Evolutionary conservation across 2,113 vertebrate genomes (phyloP).

Genomic region (Dicerorhinus sumatrensis): DNA sequence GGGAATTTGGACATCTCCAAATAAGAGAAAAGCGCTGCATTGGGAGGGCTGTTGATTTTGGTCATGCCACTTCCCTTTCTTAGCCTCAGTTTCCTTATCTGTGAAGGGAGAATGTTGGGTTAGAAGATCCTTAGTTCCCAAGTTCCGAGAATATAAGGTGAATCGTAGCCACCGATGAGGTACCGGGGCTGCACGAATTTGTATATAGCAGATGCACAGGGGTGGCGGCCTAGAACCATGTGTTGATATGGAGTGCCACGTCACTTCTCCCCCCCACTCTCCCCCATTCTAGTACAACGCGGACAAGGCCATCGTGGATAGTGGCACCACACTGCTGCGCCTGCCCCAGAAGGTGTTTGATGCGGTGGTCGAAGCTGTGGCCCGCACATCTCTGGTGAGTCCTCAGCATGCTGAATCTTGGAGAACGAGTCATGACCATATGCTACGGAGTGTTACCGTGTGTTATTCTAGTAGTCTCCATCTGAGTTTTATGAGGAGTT

Average conservation of each 20-base stretch:
- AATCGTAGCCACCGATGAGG: fast-evolving
- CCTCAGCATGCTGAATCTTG: fast-evolving
- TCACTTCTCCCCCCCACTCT: neutral
- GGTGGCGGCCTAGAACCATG: fast-evolving
- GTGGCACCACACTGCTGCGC: slow-evolving; percentile 96
- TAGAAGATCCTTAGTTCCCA: neutral
- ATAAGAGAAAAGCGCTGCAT: neutral
- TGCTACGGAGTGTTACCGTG: fast-evolving
- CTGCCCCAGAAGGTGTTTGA: slow-evolving; percentile 95
- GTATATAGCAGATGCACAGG: fast-evolving
- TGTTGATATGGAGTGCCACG: fast-evolving
- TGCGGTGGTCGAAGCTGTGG: slow-evolving; percentile 94
- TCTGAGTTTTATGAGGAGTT: neutral
- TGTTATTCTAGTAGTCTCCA: fast-evolving
- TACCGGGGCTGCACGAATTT: fast-evolving
- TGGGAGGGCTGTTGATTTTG: neutral
- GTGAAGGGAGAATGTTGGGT: neutral
- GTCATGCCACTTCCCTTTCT: neutral
- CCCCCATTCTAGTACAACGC: slow-evolving; percentile 92
- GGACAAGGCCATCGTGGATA: slow-evolving; percentile 99
- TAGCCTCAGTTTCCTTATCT: neutral
- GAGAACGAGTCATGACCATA: fast-evolving
- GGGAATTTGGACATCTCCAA: neutral
- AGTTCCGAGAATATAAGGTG: neutral
- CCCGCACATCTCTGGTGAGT: slow-evolving; percentile 92